phyloP scores from a whole-genome alignment of 1,140 invertebrate genomes.

The Drosophila albomicans region DNA sequence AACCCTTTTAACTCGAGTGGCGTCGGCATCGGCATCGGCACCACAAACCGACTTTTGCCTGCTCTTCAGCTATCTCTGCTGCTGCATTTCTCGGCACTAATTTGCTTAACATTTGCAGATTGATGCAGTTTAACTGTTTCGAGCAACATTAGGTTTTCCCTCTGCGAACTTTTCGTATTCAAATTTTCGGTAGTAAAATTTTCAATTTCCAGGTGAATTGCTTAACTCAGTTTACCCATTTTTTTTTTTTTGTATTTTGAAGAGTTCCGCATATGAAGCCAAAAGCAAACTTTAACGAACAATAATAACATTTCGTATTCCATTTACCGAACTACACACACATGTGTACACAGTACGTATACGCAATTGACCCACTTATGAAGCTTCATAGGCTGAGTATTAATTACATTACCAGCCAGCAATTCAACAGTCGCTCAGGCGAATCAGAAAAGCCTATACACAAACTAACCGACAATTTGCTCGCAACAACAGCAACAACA shows the following conservation, averaged over 20 bases:
- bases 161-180: background rate
- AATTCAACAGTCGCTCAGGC: constrained; percentile 68
- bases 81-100: background rate
- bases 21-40: background rate
- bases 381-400: constrained; percentile 50
- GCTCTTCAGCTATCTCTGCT: background rate
- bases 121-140: background rate
- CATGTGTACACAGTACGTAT: background rate
- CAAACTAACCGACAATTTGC: constrained; percentile 48
- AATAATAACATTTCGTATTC: constrained; percentile 53
- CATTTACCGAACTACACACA: constrained; percentile 45
- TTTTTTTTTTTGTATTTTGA: too few species aligned
- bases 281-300: constrained; percentile 30
- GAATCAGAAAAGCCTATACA: constrained; percentile 66
- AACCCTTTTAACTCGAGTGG: constrained; percentile 29
- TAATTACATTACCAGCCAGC: constrained; percentile 69
- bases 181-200: constrained; percentile 1
- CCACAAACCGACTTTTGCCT: background rate
- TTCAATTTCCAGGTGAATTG: constrained; percentile 12
- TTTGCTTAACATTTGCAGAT: background rate
- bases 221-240: background rate
- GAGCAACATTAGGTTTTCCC: background rate
- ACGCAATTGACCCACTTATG: constrained; percentile 51
- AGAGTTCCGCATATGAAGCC: background rate
- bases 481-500: constrained; percentile 15